Conservation (phyloP, 2,888 invertebrate genomes). For the Pristionchus exspectatus region DNA sequence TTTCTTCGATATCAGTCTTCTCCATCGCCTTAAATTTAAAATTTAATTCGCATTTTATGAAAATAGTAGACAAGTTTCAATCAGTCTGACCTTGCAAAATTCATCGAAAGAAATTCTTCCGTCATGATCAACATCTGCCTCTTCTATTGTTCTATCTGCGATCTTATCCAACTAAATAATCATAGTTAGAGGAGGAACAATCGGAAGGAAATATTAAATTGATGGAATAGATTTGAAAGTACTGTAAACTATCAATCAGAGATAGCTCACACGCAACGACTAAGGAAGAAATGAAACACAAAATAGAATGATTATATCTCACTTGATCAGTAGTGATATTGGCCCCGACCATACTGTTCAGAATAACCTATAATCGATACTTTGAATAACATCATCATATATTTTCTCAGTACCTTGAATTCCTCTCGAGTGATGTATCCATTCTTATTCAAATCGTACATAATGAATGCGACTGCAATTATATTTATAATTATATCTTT, state of each 20-base stretch:
- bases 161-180: conserved; percentile 85
- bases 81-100: conserved; percentile 82
- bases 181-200: no score
- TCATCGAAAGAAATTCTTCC: conserved; percentile 97
- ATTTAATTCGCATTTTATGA: background rate
- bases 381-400: background rate
- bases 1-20: conserved; percentile 97
- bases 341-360: conserved; percentile 99
- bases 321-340: conserved; percentile 89
- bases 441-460: conserved; percentile 98
- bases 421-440: conserved; percentile 87
- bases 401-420: conserved; percentile 85
- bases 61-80: background rate
- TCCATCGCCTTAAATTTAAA: conserved; percentile 85
- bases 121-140: conserved; percentile 97
- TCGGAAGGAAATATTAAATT: no score
- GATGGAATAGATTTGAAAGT: background rate
- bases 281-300: background rate
- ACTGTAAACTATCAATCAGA: background rate
- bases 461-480: conserved; percentile 94
- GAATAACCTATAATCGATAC: conserved; percentile 81
- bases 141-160: conserved; percentile 96
- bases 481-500: background rate
- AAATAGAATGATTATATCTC: background rate
- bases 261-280: background rate